phyloP scores from a whole-genome alignment of 2,113 vertebrate species.

The Ictidomys tridecemlineatus region DNA sequence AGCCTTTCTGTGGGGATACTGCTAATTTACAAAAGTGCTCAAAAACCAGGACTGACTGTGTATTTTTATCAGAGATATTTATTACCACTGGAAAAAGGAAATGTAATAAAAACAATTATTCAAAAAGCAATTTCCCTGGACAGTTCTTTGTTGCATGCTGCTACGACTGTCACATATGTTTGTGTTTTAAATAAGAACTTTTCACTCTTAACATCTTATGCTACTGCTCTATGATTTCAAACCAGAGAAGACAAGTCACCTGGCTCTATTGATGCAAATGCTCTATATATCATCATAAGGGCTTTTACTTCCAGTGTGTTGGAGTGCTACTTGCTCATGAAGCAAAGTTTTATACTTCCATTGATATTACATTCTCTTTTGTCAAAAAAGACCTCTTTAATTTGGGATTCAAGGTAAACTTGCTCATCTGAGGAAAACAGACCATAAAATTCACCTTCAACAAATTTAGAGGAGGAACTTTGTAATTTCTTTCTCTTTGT shows the following conservation, averaged over 20 bases:
- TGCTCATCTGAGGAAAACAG: neutral
- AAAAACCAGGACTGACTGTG: neutral
- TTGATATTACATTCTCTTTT: neutral
- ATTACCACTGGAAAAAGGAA: neutral
- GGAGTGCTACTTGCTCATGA: neutral
- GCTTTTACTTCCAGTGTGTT: neutral
- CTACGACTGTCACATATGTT: slow-evolving; percentile 3
- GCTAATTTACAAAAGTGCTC: slow-evolving; percentile 51
- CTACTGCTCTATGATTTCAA: neutral
- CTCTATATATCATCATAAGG: neutral
- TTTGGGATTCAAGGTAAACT: neutral
- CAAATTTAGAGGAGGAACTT: neutral
- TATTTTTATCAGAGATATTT: slow-evolving; percentile 57
- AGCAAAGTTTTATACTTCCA: neutral
- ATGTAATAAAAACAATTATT: slow-evolving; percentile 60
- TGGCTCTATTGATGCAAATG: neutral
- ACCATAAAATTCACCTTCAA: neutral
- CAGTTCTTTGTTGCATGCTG: slow-evolving; percentile 14
- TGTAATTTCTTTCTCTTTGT: neutral
- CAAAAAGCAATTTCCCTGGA: slow-evolving; percentile 67
- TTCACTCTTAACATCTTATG: neutral
- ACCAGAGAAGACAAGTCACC: neutral
- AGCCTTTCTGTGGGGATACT: neutral
- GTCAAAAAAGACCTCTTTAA: accelerated
- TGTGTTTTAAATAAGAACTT: slow-evolving; percentile 68